These are phyloP conservation scores for Hassar affinis DNA, from an alignment of 2,113 vertebrate species.

Conservation along the genomic window DNA sequence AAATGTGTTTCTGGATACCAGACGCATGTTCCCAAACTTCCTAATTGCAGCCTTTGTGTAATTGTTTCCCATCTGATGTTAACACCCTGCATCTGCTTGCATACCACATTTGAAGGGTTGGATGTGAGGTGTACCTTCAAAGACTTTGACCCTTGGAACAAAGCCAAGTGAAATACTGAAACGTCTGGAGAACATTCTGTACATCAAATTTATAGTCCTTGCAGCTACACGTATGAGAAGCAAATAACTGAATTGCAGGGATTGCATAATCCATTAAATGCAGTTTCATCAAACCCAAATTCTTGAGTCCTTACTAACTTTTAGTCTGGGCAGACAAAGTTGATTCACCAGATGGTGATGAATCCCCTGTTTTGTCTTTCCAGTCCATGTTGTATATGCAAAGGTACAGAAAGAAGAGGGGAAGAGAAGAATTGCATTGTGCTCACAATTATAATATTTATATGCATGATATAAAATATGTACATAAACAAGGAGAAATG, in stretches of 20 bases:
- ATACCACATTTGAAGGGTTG: neutral
- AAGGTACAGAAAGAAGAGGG: neutral
- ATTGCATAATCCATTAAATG: neutral
- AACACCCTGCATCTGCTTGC: neutral
- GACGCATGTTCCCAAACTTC: neutral
- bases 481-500: neutral
- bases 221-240: neutral
- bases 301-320: neutral
- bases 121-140: neutral
- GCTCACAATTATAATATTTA: too few species aligned
- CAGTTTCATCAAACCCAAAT: neutral
- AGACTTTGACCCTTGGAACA: neutral
- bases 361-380: neutral
- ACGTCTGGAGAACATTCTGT: neutral
- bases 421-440: neutral
- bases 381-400: neutral
- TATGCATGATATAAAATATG: neutral
- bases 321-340: neutral
- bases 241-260: neutral
- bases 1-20: neutral
- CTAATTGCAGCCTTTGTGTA: neutral
- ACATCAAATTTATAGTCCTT: neutral
- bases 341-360: neutral
- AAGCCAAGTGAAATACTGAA: slow-evolving; percentile 9
- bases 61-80: neutral